Evolutionary conservation across 2,888 invertebrate genomes (phyloP).

Genomic region (Podabrus alpinus): DNA sequence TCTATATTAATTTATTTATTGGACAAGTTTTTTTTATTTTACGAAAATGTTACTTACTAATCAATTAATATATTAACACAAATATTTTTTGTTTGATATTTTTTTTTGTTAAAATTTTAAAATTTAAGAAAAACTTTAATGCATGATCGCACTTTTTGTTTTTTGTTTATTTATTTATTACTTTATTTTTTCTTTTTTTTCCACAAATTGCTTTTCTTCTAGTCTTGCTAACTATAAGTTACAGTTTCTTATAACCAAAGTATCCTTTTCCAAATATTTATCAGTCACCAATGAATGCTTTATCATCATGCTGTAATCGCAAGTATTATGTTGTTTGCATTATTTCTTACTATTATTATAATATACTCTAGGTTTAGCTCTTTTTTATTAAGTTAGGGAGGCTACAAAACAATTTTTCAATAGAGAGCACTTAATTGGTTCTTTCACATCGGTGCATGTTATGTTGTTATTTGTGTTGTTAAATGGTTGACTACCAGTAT

Average conservation of each 20-base stretch:
- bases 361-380: conserved; percentile 15
- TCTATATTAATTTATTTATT: neutral
- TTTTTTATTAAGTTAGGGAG: conserved; percentile 15
- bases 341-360: conserved; percentile 17
- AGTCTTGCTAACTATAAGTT: conserved; percentile 27
- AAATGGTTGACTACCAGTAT: conserved; percentile 24
- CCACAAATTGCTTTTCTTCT: conserved; percentile 17
- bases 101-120: conserved; percentile 9
- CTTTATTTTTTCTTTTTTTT: conserved; percentile 14
- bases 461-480: conserved; percentile 52
- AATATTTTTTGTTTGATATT: neutral
- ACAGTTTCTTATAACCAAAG: conserved; percentile 25
- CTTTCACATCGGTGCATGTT: conserved; percentile 31
- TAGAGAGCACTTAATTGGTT: conserved; percentile 24
- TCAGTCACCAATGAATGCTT: conserved; percentile 23
- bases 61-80: neutral
- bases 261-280: conserved; percentile 16
- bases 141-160: neutral
- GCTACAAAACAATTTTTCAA: conserved; percentile 7
- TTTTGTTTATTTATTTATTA: conserved; percentile 25
- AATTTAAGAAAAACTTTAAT: neutral
- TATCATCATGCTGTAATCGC: conserved; percentile 48
- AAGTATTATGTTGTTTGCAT: conserved; percentile 46
- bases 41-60: neutral
- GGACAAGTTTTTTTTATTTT: neutral